Evolutionary conservation across 2,113 vertebrate genomes (phyloP), one percentile per base, ranked within the genome.

Genomic region (Limanda limanda): DNA sequence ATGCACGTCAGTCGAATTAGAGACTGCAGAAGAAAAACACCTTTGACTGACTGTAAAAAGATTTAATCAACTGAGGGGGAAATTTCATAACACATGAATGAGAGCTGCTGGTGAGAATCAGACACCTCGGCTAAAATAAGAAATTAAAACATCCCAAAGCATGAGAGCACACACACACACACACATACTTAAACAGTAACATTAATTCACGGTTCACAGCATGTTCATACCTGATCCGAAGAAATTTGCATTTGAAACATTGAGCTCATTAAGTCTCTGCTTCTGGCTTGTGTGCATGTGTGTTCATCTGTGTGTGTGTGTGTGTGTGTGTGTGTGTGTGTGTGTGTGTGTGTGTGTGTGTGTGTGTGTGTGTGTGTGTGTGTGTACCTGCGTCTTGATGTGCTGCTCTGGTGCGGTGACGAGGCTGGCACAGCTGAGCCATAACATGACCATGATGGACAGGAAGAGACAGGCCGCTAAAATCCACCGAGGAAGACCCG

Each of bases 381-480:
- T 27, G 25, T 4, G 0, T 93, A 98, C 98, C 96, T 98, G 97
- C 10, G 95, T 95, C 92, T 95, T 97, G 91, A 98, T 77, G 68
- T 98, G 97, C 86, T 98, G 97, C 88, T 98, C 96, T 0, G 97
- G 97, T 0, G 97, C 96, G 0, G 97, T 97, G 83, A 98, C 97
- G 56, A 98, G 87, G 13, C 97, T 97, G 88, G 97, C 98, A 8
- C 98, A 99, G 92, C 97, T 98, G 35, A 99, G 95, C 97, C 98
- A 99, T 82, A 99, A 85, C 97, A 99, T 97, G 76, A 98, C 96
- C 95, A 98, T 93, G 91, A 99, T 94, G 4, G 97, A 99, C 58
- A 99, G 93, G 92, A 98, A 96, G 88, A 99, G 95, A 84, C 97
- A 98, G 62, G 95, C 96, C 0, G 97, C 97, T 87, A 99, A 91